phyloP scores from a whole-genome alignment of 2,797 vertebrate genomes.

The Sparidentex hasta region DNA sequence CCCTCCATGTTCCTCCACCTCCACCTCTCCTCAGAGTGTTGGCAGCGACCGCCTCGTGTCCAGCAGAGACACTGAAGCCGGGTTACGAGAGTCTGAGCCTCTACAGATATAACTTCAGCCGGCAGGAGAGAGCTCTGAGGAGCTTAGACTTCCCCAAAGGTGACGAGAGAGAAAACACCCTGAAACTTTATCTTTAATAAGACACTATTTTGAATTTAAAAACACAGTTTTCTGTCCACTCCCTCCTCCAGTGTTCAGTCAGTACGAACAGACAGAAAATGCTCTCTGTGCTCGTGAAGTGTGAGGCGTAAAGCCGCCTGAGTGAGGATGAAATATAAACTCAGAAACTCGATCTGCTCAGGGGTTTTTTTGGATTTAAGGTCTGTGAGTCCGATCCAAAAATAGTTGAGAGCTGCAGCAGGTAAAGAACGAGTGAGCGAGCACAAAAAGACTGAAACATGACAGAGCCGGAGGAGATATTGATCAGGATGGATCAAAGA shows the following conservation, averaged over 20 bases:
- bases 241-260: too few species aligned
- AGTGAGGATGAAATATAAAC: neutral
- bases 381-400: slow-evolving; percentile 16
- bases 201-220: neutral
- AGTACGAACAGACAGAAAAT: neutral
- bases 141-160: slow-evolving; percentile 84
- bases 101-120: slow-evolving; percentile 82
- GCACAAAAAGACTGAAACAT: neutral
- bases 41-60: slow-evolving; percentile 60
- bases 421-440: neutral
- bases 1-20: neutral
- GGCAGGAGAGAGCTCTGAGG: slow-evolving; percentile 81
- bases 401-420: slow-evolving; percentile 14
- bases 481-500: neutral
- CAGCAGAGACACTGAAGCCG: slow-evolving; percentile 70
- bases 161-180: slow-evolving; percentile 34
- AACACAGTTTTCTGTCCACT: neutral
- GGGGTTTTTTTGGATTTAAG: slow-evolving; percentile 2
- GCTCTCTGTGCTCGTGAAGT: neutral
- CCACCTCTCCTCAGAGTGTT: slow-evolving; percentile 69
- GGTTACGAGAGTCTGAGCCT: slow-evolving; percentile 80
- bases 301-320: neutral
- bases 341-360: neutral
- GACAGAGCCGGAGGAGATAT: neutral
- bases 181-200: neutral